Evolutionary conservation across 2,888 invertebrate genomes (phyloP).

Genomic region (Rugalucina vietnamica): DNA sequence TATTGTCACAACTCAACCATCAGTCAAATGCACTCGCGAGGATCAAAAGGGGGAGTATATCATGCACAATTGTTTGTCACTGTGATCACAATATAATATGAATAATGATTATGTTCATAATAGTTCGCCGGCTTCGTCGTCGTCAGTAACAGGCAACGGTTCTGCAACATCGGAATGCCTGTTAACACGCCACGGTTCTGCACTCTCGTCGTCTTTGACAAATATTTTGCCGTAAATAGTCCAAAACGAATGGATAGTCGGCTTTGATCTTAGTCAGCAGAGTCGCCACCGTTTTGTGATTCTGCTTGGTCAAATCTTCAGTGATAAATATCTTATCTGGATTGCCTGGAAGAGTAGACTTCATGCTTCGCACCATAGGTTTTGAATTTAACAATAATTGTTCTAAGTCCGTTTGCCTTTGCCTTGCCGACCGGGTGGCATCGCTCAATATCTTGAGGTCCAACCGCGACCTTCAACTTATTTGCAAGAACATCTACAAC

Average conservation of each 20-base stretch:
- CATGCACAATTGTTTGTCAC: no score
- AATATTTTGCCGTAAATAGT: background rate
- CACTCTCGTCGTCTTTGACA: background rate
- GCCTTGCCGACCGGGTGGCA: background rate
- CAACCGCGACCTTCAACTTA: background rate
- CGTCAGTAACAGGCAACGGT: background rate
- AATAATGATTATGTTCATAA: no score
- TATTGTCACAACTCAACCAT: no score
- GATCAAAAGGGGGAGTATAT: no score
- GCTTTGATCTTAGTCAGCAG: background rate
- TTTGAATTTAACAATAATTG: background rate
- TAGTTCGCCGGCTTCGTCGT: background rate
- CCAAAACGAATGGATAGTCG: background rate
- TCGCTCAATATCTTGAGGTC: background rate
- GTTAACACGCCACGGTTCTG: background rate
- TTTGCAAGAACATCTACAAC: background rate
- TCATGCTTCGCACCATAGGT: background rate
- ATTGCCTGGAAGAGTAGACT: background rate
- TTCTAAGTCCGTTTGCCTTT: background rate
- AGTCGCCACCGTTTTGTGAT: background rate
- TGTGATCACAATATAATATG: no score
- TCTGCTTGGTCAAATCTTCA: background rate
- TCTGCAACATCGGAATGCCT: background rate
- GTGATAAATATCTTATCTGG: background rate
- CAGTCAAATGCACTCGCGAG: no score